Conservation (phyloP, 2,888 invertebrate genomes). For the Orthosia gracilis region DNA sequence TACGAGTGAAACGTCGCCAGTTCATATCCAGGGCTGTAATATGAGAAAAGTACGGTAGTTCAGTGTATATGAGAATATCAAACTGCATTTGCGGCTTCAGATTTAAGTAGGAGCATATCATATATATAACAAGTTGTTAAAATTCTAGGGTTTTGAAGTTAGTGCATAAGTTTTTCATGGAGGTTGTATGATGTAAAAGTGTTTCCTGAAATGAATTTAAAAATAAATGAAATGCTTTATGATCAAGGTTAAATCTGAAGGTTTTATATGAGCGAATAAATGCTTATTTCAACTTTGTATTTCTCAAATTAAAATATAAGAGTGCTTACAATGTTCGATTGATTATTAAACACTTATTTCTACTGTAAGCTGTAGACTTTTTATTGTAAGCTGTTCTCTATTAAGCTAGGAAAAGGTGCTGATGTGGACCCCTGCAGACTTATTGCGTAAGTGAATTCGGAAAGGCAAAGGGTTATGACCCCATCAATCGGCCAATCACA, state of each 20-base stretch:
- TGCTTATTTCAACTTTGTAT: no score
- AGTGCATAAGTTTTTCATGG: background rate
- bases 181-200: background rate
- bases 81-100: conserved; percentile 25
- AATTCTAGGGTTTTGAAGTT: background rate
- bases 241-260: no score
- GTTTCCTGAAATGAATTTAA: background rate
- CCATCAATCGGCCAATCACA: no score
- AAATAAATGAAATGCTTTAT: background rate
- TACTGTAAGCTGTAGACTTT: no score
- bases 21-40: conserved; percentile 50
- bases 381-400: no score
- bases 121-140: conserved; percentile 48
- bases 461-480: no score
- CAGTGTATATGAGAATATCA: conserved; percentile 27
- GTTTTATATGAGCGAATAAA: no score
- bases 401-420: no score
- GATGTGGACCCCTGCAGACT: no score
- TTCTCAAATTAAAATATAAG: background rate
- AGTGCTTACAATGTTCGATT: background rate
- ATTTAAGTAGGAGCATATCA: conserved; percentile 26
- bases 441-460: no score
- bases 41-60: conserved; percentile 30
- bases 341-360: no score
- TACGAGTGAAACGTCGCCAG: conserved; percentile 60